A percentile compares a stretch with the other conserved stretches of the same genome.
Conservation (phyloP, 2,797 vertebrate species). For the Coregonus sp. region DNA sequence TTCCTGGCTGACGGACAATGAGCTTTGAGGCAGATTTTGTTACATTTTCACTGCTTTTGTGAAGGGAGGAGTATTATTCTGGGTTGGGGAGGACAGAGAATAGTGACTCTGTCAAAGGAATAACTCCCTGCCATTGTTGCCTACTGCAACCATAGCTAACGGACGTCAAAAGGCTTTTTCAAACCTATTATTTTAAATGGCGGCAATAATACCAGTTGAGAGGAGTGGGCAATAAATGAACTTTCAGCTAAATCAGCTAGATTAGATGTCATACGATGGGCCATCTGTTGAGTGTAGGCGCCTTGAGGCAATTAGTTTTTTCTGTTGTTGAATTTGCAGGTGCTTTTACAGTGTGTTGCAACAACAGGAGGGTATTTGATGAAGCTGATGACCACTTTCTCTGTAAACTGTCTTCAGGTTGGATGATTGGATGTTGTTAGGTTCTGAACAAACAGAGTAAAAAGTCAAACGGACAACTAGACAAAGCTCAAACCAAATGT, state of each 20-base stretch:
- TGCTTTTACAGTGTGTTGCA: conserved; percentile 59
- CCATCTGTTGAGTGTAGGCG: conserved; percentile 71
- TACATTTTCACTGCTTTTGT: conserved; percentile 79
- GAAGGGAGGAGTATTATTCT: conserved; percentile 70
- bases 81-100: conserved; percentile 67
- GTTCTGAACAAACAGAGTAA: not conserved
- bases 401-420: conserved; percentile 22
- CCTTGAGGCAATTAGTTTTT: conserved; percentile 68
- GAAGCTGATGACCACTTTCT: conserved; percentile 48
- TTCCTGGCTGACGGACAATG: conserved; percentile 56
- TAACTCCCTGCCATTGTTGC: conserved; percentile 69
- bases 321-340: conserved; percentile 38
- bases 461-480: conserved; percentile 32
- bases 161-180: conserved; percentile 72
- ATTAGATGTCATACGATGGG: conserved; percentile 66
- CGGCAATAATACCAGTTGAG: conserved; percentile 59
- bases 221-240: conserved; percentile 72
- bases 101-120: conserved; percentile 77
- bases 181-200: conserved; percentile 64
- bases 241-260: conserved; percentile 48
- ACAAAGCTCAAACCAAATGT: conserved; percentile 38
- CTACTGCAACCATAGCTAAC: conserved; percentile 68
- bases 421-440: conserved; percentile 49
- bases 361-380: conserved; percentile 25
- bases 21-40: conserved; percentile 78